phyloP scores from a whole-genome alignment of 2,797 vertebrate genomes.

The Semaprochilodus insignis region DNA sequence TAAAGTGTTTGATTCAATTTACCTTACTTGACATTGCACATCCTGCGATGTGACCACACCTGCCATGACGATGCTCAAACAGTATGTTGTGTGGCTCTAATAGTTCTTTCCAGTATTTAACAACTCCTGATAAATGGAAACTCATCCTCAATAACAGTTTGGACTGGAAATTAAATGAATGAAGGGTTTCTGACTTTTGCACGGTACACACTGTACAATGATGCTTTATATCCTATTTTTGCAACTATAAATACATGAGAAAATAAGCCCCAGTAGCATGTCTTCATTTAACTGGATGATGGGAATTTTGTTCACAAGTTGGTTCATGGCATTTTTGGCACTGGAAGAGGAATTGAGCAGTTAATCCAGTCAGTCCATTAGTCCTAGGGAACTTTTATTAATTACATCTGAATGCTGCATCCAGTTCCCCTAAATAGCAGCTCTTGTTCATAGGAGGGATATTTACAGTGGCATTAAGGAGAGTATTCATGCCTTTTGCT shows the following conservation, averaged over 20 bases:
- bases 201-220: too few relatives aligned
- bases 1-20: too few relatives aligned
- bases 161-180: too few relatives aligned
- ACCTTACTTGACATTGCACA: too few relatives aligned
- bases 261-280: not conserved
- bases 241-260: not conserved
- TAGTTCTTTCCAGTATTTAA: too few relatives aligned
- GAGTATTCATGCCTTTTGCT: not conserved
- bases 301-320: not conserved
- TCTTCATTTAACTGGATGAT: not conserved
- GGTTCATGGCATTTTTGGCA: conserved; percentile 31
- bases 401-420: conserved; percentile 37
- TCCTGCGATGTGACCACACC: too few relatives aligned
- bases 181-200: too few relatives aligned
- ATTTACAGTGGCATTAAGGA: conserved; percentile 34
- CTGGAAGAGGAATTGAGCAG: conserved; percentile 34
- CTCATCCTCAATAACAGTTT: too few relatives aligned
- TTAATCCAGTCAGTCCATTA: conserved; percentile 49
- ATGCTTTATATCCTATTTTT: not conserved
- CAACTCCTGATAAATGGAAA: too few relatives aligned
- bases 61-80: too few relatives aligned
- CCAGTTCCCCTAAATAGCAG: conserved; percentile 31
- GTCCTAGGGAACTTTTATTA: conserved; percentile 47
- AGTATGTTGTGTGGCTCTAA: too few relatives aligned
- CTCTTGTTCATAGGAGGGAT: conserved; percentile 4